Conservation (phyloP, 2,113 vertebrate genomes). For the Phylloscopus trochilus region DNA sequence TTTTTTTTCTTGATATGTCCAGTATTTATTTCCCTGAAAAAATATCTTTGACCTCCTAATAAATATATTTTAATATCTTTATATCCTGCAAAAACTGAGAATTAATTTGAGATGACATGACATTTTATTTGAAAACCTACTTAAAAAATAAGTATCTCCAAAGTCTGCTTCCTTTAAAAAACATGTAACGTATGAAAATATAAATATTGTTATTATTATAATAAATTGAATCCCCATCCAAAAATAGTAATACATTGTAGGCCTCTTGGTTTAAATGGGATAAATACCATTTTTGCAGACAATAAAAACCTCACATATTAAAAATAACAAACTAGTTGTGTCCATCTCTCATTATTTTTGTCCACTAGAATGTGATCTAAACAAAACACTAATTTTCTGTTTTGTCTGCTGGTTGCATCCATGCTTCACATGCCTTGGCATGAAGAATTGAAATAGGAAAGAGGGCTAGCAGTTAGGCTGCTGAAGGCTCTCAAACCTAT, state of each 20-base stretch:
- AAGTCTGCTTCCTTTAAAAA: neutral
- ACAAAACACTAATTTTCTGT: neutral
- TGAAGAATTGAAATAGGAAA: neutral
- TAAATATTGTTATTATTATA: neutral
- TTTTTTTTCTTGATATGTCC: neutral
- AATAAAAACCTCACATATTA: neutral
- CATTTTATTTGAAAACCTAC: neutral
- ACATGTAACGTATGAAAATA: neutral
- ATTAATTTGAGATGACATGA: neutral
- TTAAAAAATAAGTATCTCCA: fast-evolving
- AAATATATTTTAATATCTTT: neutral
- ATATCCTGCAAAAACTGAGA: neutral
- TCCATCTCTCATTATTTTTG: neutral
- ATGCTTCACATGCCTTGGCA: neutral
- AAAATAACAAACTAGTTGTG: neutral
- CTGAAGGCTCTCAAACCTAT: neutral
- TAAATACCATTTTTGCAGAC: neutral
- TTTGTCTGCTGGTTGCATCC: neutral
- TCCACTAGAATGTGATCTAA: neutral
- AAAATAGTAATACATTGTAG: neutral
- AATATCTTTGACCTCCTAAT: neutral
- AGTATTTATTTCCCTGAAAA: neutral
- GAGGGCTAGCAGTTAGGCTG: neutral
- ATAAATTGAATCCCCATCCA: neutral
- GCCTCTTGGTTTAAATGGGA: neutral